Base-by-base conservation (phyloP, 2,888 invertebrate genomes). In the Erebia ligea region DNA sequence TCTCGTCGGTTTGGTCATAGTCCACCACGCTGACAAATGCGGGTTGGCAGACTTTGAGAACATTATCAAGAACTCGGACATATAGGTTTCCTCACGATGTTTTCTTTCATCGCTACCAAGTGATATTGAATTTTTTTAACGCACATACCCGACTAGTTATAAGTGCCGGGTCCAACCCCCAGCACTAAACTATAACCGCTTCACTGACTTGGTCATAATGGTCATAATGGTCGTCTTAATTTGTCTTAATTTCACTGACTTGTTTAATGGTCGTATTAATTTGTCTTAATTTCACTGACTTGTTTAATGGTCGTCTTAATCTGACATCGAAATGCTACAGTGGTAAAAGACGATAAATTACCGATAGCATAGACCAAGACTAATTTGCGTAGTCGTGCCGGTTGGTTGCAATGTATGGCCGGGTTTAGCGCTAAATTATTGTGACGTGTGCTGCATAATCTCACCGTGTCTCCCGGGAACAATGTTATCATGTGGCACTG, bases 391-490 rank as follows among this genome's bases (percentile, higher is more conserved):
- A 70, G 71, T 71, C 65, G 58, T 50, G 67, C 40, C 40, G 17
- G 67, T 67, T 59, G 73, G 69, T 64, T 63, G 67, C 64, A 69
- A 68, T 71, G 69, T 65, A 70, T 64, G 56, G 72, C 66, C 62
- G 65, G 72, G 34, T 58, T 70, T 72, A 72, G 68, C 52, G 67
- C 74, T 74, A 67, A 74, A 70, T 74, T 74, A 74, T 72, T 56
- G 72, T 72, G 74, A 74, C 74, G 70, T 72, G 68, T 67, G 72
- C 69, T 66, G 73, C 68, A 74, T 72, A 72, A 74, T 72, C 74
- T 74, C 67, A 58, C 68, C 73, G 68, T 67, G 62, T 68, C 72
- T 72, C 72, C 63, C 63, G 57, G 68, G 73, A 50, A 72, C 68
- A 58, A 68, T 73, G 73, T 71, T 72, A 74, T 74, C 72, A 72